Evolutionary conservation across 2,113 vertebrate genomes (phyloP).

Genomic region (Alethe castanea): DNA sequence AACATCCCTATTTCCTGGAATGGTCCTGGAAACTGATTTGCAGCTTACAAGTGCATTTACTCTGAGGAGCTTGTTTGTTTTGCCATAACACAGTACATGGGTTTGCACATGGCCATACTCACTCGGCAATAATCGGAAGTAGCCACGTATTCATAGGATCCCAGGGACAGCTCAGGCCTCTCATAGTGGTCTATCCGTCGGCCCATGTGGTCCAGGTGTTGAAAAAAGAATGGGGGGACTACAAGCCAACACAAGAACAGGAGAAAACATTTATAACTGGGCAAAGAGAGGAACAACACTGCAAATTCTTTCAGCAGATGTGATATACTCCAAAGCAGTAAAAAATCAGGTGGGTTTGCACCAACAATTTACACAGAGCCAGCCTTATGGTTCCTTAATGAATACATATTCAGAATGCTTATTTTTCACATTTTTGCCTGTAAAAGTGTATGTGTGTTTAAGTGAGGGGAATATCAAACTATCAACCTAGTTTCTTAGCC

Average conservation of each 20-base stretch:
- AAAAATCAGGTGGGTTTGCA: not conserved
- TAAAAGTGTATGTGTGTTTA: not conserved
- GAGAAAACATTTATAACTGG: not conserved
- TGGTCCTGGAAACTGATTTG: not conserved
- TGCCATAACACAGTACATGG: not conserved
- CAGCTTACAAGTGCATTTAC: not conserved
- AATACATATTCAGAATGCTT: not conserved
- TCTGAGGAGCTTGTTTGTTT: not conserved
- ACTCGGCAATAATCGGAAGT: constrained; percentile 95
- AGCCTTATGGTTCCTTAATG: not conserved
- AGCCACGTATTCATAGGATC: constrained; percentile 92
- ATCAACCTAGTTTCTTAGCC: not conserved
- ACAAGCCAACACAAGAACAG: not conserved
- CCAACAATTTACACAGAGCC: not conserved
- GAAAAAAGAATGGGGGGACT: constrained; percentile 93
- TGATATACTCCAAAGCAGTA: not conserved
- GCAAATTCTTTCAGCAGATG: not conserved
- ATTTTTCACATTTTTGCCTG: not conserved
- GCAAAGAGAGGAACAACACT: not conserved
- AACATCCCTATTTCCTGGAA: not conserved
- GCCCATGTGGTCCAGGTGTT: constrained; percentile 94
- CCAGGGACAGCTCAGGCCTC: constrained; percentile 90
- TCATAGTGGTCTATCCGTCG: constrained; percentile 87
- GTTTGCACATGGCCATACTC: constrained; percentile 8
- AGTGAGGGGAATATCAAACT: not conserved